phyloP scores from a whole-genome alignment of 2,888 invertebrate genomes.

The Eurytoma californica region DNA sequence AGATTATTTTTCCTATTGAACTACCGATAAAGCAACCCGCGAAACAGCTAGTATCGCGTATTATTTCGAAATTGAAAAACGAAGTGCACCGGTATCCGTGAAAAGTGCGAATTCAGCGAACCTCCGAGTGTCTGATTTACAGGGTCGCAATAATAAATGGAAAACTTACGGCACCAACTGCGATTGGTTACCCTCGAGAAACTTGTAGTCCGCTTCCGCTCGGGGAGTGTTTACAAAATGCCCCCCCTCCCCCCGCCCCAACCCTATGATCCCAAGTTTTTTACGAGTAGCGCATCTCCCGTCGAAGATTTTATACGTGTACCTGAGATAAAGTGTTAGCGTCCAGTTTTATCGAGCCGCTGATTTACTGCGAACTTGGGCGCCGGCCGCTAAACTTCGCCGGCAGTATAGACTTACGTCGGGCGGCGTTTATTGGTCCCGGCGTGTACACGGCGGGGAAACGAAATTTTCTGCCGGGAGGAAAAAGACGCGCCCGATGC shows the following conservation, averaged over 20 bases:
- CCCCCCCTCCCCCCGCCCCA: not conserved
- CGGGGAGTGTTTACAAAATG: conserved; percentile 43
- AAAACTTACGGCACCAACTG: conserved; percentile 7
- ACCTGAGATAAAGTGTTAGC: conserved; percentile 63
- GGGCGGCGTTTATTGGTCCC: no score
- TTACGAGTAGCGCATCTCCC: not conserved
- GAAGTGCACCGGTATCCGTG: not conserved
- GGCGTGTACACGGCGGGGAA: not conserved
- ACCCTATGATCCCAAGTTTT: not conserved
- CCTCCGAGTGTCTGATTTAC: conserved; percentile 36
- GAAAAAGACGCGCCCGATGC: conserved; percentile 5
- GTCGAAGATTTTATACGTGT: conserved; percentile 50
- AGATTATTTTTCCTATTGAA: no score
- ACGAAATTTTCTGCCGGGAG: conserved; percentile 5
- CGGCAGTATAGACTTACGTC: not conserved
- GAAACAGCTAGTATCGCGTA: not conserved
- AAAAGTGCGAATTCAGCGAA: not conserved
- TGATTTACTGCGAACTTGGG: conserved; percentile 59
- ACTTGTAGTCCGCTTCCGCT: not conserved
- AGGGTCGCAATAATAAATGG: conserved; percentile 40
- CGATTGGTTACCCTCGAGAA: not conserved
- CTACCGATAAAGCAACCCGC: not conserved
- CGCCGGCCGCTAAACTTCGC: conserved; percentile 6
- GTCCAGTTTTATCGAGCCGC: conserved; percentile 61
- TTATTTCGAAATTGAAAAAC: not conserved